Conservation (phyloP, 2,888 invertebrate genomes). For the Phalera bucephala region DNA sequence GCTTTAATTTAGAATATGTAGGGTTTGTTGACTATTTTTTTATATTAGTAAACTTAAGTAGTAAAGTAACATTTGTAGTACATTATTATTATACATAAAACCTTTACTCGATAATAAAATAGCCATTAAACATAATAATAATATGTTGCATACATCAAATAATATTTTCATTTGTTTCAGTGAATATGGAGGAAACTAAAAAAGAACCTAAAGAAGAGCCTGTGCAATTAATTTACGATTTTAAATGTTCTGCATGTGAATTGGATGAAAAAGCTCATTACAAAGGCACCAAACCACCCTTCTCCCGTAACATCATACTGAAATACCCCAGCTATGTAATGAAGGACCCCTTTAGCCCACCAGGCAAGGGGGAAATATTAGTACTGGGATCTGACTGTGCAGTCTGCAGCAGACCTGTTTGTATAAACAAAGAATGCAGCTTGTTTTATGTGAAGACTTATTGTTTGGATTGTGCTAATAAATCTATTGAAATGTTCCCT, state of each 20-base stretch:
- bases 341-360: constrained; percentile 92
- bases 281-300: constrained; percentile 89
- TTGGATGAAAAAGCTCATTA: constrained; percentile 89
- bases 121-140: too few relatives aligned
- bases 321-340: constrained; percentile 90
- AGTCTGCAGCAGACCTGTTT: constrained; percentile 86
- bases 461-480: constrained; percentile 87
- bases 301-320: constrained; percentile 86
- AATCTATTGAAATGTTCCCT: constrained; percentile 85
- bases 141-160: too few relatives aligned
- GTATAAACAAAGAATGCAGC: constrained; percentile 89
- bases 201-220: constrained; percentile 44
- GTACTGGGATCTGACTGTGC: constrained; percentile 90
- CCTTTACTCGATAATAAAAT: too few relatives aligned
- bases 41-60: too few relatives aligned
- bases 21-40: too few relatives aligned
- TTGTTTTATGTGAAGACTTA: constrained; percentile 89
- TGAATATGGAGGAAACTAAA: constrained; percentile 50
- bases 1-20: too few relatives aligned
- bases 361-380: constrained; percentile 89
- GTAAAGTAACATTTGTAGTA: too few relatives aligned
- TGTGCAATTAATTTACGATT: constrained; percentile 60
- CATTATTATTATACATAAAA: too few relatives aligned
- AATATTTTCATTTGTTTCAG: constrained; percentile 49
- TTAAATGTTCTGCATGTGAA: constrained; percentile 86